A percentile compares a stretch with the other conserved stretches of the same genome.
These are phyloP conservation scores for Philereme vetulata DNA, from an alignment of 2,888 invertebrate genomes.

Conservation along the genomic window DNA sequence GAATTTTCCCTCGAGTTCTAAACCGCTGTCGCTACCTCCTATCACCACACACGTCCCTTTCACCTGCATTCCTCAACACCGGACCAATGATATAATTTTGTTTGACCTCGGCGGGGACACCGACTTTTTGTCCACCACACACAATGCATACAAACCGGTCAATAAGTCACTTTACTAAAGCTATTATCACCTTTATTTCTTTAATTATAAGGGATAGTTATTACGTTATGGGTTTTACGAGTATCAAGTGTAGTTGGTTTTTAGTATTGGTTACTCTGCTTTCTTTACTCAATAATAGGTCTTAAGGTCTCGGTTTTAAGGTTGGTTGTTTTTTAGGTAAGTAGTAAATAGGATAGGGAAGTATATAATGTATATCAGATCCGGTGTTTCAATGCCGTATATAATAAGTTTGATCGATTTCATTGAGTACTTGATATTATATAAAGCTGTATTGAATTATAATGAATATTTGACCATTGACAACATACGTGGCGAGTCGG, in stretches of 20 bases:
- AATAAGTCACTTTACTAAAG: conserved; percentile 17
- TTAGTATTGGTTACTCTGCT: not conserved
- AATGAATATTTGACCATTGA: too few relatives aligned
- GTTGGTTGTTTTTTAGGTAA: not conserved
- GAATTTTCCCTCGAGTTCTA: not conserved
- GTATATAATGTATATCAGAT: conserved; percentile 12
- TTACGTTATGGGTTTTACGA: conserved; percentile 8
- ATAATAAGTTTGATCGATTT: conserved; percentile 20
- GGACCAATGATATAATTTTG: conserved; percentile 40
- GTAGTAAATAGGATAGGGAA: conserved; percentile 10
- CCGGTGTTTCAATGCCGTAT: conserved; percentile 25
- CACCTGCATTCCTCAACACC: conserved; percentile 31
- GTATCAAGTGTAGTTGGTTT: conserved; percentile 6
- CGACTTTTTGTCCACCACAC: conserved; percentile 31
- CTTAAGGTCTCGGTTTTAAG: conserved; percentile 7
- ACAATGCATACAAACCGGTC: conserved; percentile 4
- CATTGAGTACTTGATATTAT: conserved; percentile 11
- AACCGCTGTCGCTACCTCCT: conserved; percentile 21
- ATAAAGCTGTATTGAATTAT: not conserved
- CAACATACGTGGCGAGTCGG: too few relatives aligned
- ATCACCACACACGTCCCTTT: conserved; percentile 20
- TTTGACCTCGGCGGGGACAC: conserved; percentile 37
- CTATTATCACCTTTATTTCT: conserved; percentile 15
- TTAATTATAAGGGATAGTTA: conserved; percentile 2
- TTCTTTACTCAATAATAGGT: not conserved